Conservation (phyloP, 1,140 invertebrate genomes). For the Panonychus citri region DNA sequence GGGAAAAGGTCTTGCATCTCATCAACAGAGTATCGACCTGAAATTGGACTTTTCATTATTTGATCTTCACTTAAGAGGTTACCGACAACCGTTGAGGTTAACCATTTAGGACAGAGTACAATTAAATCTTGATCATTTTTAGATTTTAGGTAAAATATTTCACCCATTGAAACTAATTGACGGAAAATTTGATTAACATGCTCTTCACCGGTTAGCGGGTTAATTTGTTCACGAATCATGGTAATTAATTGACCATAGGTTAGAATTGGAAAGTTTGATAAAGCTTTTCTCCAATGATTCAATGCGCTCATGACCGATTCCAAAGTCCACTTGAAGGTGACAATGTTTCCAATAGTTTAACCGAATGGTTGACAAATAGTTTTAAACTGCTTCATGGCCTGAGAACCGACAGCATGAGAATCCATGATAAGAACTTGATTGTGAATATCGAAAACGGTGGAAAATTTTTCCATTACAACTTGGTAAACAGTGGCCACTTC, state of each 20-base stretch:
- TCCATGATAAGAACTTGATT: constrained; percentile 34
- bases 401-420: constrained; percentile 31
- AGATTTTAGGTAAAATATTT: constrained; percentile 24
- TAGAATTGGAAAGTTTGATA: constrained; percentile 36
- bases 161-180: constrained; percentile 41
- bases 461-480: constrained; percentile 27
- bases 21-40: constrained; percentile 48
- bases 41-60: constrained; percentile 36
- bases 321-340: constrained; percentile 36
- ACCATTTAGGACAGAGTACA: constrained; percentile 45
- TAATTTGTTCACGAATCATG: constrained; percentile 35
- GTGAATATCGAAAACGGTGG: constrained; percentile 31
- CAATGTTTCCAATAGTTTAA: constrained; percentile 27
- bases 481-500: constrained; percentile 25
- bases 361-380: constrained; percentile 27
- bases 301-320: constrained; percentile 34
- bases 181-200: constrained; percentile 40
- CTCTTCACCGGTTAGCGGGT: constrained; percentile 40
- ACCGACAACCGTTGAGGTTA: constrained; percentile 43
- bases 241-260: constrained; percentile 38
- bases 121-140: constrained; percentile 34
- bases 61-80: constrained; percentile 42
- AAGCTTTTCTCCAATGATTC: constrained; percentile 28
- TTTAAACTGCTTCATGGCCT: constrained; percentile 33
- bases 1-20: constrained; percentile 52